phyloP scores from a whole-genome alignment of 2,888 invertebrate species.

The Trissolcus japonicus region DNA sequence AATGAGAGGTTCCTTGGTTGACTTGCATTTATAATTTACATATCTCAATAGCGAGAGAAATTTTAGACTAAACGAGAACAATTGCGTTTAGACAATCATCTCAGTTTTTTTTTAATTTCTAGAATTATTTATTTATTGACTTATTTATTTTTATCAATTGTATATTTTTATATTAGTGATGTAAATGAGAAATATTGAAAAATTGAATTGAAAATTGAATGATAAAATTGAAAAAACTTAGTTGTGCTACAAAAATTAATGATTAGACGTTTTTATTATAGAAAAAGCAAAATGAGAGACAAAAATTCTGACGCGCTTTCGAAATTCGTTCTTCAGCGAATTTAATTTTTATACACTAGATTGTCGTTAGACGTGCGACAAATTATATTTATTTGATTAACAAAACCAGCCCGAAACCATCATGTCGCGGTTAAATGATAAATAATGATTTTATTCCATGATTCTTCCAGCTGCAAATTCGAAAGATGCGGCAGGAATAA shows the following conservation, averaged over 20 bases:
- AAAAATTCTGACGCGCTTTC: slow-evolving; percentile 31
- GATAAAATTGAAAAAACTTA: too few species aligned
- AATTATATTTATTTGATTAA: slow-evolving; percentile 31
- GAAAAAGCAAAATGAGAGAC: not conserved
- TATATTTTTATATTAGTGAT: slow-evolving; percentile 1
- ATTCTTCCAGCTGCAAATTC: slow-evolving; percentile 40
- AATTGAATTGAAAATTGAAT: not conserved
- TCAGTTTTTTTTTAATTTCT: not conserved
- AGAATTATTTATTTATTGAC: not conserved
- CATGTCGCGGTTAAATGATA: slow-evolving; percentile 4
- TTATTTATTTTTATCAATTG: not conserved
- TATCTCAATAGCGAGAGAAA: slow-evolving; percentile 13
- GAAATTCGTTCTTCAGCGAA: slow-evolving; percentile 38
- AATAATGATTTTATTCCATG: slow-evolving; percentile 35
- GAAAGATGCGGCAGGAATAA: slow-evolving; percentile 58
- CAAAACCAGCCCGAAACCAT: slow-evolving; percentile 9
- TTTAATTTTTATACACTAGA: slow-evolving; percentile 13
- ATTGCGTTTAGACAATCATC: not conserved
- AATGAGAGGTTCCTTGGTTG: slow-evolving; percentile 24
- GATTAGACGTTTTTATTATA: too few species aligned
- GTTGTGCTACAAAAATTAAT: too few species aligned
- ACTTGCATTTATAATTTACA: slow-evolving; percentile 44
- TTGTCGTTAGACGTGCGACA: slow-evolving; percentile 34
- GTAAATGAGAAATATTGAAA: not conserved
- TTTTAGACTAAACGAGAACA: slow-evolving; percentile 9